Evolutionary conservation across 2,888 invertebrate species (phyloP), one percentile per base, ranked within the genome.

Genomic region (Elmis aenea): DNA sequence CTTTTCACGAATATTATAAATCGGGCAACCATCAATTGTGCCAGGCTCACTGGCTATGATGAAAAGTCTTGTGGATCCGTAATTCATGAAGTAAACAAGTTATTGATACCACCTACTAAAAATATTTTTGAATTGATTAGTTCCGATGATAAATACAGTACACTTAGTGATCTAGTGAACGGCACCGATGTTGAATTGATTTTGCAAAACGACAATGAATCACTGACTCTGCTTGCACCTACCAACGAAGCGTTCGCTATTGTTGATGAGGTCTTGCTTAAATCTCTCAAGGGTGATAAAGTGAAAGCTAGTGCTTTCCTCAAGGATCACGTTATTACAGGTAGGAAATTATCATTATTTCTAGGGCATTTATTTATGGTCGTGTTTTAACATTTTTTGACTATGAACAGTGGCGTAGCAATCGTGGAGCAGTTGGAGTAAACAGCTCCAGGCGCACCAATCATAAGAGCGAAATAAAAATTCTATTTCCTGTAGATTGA

Each of bases 11-110:
- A 74, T 45, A 66, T 75, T 1, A 72, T 74, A 56, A 74, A 77
- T 46, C 69, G 77, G 29, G 75, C 77, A 1, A 81, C 83, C 1
- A 77, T 79, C 0, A 82, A 84, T 57, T 85, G 84, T 59, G 81
- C 80, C 1, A 68, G 75, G 5, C 57, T 85, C 6, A 67, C 74
- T 1, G 73, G 73, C 45, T 72, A 74, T 35, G 80, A 81, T 48
- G 73, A 77, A 42, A 74, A 77, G 54, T 77, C 79, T 16, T 85
- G 84, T 51, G 81, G 81, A 35, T 80, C 80, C 1, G 72, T 79
- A 5, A 65, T 83, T 11, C 81, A 84, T 54, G 74, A 80, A 55
- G 70, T 84, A 1, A 78, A 80, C 53, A 73, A 72, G 49, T 67
- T 79, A 11, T 59, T 81, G 15, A 51, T 69, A 1, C 76, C 77